Evolutionary conservation across 1,140 invertebrate species (phyloP), one percentile per base, ranked within the genome.

Genomic region (Gryon sp.): DNA sequence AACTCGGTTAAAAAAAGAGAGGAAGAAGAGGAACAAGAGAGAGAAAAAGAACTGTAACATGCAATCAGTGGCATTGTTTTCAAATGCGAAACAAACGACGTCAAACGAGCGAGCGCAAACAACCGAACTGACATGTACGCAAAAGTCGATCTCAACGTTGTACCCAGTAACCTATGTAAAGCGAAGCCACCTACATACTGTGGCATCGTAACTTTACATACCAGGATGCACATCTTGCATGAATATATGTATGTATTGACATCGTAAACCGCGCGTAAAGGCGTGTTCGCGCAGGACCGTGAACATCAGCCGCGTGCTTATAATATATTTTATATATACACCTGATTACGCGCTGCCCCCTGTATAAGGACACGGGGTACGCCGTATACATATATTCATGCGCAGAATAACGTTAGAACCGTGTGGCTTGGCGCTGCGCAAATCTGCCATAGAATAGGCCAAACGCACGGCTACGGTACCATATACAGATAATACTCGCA

Each of bases 151-250:
- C 34, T 12, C 19, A 6, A 15, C 53, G 55, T 2, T 18, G 73
- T 76, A 77, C 78, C 78, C 34, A 80, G 78, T 80, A 80, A 80
- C 78, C 78, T 80, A 74, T 77, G 78, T 80, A 80, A 73, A 74
- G 43, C 26, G 40, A 14, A 68, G 50, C 74, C 74, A 76, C 78
- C 63, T 80, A 80, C 74, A 76, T 74, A 76, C 69, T n/a, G 59
- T 53, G 59, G 46, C 48, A 60, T 80, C 62, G 78, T 79, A 69
- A 69, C 30, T 80, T 77, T 70, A 73, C 73, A 80, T 80, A 80
- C 68, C 73, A 76, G 74, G 73, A 79, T 79, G 68, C 73, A n/a
- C n/a, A 60, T 72, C 62, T 62, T 55, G 60, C 66, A 79, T 79
- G 66, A 76, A 79, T 69, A 73, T 73, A 69, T 73, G 73, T 73